A percentile compares a stretch with the other conserved stretches of the same genome.
These are phyloP conservation scores for Lucilia sericata DNA, from an alignment of 1,140 invertebrate genomes.

Conservation along the genomic window DNA sequence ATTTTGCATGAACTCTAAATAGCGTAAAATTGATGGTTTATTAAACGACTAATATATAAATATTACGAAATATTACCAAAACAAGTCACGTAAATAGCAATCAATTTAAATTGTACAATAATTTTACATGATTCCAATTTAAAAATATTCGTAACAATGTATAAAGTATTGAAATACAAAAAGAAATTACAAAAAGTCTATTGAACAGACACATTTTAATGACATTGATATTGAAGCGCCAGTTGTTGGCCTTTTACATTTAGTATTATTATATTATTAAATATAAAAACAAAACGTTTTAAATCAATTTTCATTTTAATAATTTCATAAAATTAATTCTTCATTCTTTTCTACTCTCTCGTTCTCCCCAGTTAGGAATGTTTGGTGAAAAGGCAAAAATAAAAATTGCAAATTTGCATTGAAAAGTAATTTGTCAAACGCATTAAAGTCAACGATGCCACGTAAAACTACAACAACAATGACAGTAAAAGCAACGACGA, in stretches of 20 bases:
- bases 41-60: not conserved
- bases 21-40: conserved; percentile 7
- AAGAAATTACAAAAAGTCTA: not conserved
- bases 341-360: not conserved
- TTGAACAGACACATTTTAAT: not conserved
- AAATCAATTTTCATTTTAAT: conserved; percentile 38
- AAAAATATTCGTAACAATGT: not conserved
- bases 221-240: conserved; percentile 2
- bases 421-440: conserved; percentile 52
- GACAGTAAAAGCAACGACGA: not conserved
- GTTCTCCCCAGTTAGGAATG: not conserved
- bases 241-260: not conserved
- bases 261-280: conserved; percentile 4
- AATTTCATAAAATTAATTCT: conserved; percentile 33
- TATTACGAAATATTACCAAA: not conserved
- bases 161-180: not conserved
- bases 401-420: conserved; percentile 51
- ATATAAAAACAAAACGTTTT: not conserved
- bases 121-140: not conserved
- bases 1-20: conserved; percentile 1
- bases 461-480: not conserved
- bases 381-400: not conserved
- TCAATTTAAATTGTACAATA: not conserved
- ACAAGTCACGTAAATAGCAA: conserved; percentile 11
- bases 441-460: conserved; percentile 47